These are phyloP conservation scores for Hestina assimilis DNA, from an alignment of 1,140 invertebrate species.

Conservation along the genomic window DNA sequence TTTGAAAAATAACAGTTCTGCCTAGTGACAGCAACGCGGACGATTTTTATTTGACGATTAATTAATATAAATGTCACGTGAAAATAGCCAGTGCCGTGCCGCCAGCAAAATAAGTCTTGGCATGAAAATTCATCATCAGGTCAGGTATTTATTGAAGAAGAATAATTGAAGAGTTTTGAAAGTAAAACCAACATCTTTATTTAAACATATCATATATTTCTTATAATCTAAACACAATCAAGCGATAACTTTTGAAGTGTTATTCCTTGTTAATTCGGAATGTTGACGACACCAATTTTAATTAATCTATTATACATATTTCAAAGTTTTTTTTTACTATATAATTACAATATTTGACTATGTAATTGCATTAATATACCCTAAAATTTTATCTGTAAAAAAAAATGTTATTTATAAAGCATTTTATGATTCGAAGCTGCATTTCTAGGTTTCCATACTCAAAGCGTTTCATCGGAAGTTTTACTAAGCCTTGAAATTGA, in stretches of 20 bases:
- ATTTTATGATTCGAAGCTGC: not conserved
- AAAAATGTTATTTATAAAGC: not conserved
- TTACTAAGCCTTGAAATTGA: too few species aligned
- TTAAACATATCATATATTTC: conserved; percentile 28
- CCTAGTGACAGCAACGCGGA: too few species aligned
- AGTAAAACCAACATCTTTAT: conserved; percentile 10
- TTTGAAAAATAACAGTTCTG: not conserved
- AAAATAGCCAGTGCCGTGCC: too few species aligned
- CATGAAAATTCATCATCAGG: not conserved
- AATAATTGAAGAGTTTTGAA: not conserved
- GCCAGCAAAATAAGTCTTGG: too few species aligned
- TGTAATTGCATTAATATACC: not conserved
- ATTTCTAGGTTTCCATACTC: not conserved
- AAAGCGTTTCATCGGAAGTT: too few species aligned
- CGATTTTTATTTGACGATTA: too few species aligned
- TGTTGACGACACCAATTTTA: not conserved
- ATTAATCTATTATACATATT: not conserved
- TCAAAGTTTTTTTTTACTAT: too few species aligned
- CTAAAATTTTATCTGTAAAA: not conserved
- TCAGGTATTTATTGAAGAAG: not conserved
- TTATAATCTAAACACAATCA: conserved; percentile 16
- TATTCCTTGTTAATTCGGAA: conserved; percentile 2
- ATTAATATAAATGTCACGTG: too few species aligned
- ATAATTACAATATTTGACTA: not conserved
- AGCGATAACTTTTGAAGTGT: not conserved